A percentile compares a stretch with the other conserved stretches of the same genome.
Conservation (phyloP, 2,797 vertebrate genomes). For the Channallabes apus region DNA sequence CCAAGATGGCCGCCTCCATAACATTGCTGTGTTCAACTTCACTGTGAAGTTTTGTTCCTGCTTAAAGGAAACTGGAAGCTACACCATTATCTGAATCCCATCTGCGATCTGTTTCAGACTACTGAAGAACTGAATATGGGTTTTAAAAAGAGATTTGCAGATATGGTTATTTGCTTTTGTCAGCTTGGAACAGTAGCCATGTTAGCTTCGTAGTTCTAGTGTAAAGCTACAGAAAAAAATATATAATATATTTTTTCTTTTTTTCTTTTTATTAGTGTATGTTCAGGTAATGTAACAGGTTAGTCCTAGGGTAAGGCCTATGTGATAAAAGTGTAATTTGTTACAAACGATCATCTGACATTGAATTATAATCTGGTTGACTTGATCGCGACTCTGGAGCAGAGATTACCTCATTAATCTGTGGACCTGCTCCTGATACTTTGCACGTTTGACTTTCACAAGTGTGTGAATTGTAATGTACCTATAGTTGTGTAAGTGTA, state of each 20-base stretch:
- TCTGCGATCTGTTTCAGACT: too few species aligned
- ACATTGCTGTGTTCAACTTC: neutral
- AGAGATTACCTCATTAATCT: neutral
- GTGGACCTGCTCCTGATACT: neutral
- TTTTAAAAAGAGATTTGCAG: neutral
- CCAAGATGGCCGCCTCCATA: neutral
- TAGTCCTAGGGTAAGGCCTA: neutral
- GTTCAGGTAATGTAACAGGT: neutral
- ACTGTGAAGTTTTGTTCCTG: neutral
- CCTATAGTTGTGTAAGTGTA: neutral
- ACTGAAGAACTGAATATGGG: neutral
- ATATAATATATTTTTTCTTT: too few species aligned
- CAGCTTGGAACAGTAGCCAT: neutral
- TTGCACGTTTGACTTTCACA: neutral
- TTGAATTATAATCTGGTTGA: neutral
- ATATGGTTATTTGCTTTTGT: neutral
- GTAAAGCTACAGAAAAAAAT: neutral
- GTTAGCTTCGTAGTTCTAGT: neutral
- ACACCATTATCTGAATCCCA: neutral
- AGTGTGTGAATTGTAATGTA: neutral
- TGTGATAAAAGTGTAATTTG: neutral
- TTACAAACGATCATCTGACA: too few species aligned
- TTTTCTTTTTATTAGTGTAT: neutral
- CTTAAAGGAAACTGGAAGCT: neutral
- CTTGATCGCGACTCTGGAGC: neutral